Percentiles rank a stretch among this genome's conserved stretches.
Conservation (phyloP, 2,888 invertebrate genomes). For the Petrolisthes cinctipes region DNA sequence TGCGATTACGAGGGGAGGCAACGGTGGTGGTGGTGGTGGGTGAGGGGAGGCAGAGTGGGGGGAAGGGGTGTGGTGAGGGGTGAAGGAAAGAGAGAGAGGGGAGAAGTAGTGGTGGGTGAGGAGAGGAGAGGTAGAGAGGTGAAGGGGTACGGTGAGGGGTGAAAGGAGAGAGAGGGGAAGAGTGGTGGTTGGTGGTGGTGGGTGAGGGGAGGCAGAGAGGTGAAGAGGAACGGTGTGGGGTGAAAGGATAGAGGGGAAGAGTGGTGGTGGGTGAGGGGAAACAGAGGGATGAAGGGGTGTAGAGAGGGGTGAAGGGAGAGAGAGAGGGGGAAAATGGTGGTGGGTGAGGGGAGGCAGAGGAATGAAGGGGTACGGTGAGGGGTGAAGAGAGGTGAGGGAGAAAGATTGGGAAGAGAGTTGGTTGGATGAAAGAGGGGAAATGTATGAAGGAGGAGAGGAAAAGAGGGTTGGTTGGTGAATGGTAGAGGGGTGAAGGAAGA, state of each 20-base stretch:
- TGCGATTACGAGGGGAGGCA: slow-evolving; percentile 53
- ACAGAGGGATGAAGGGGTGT: neutral
- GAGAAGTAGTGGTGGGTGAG: neutral
- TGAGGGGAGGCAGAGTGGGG: neutral
- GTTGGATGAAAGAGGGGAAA: neutral
- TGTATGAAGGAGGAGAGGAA: neutral
- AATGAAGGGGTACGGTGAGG: neutral
- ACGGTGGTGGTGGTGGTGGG: slow-evolving; percentile 8
- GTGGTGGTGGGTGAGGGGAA: neutral
- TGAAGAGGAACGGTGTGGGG: neutral
- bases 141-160: neutral
- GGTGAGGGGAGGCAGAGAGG: neutral
- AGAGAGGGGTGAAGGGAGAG: neutral
- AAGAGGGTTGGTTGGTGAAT: neutral
- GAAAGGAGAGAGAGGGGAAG: neutral
- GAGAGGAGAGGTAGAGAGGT: neutral
- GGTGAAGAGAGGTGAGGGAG: neutral
- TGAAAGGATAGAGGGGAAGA: neutral
- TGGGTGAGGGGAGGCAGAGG: neutral
- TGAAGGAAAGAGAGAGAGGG: neutral
- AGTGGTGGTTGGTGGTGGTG: neutral
- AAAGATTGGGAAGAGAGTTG: neutral
- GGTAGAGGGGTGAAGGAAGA: neutral
- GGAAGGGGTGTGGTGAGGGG: neutral
- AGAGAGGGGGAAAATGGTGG: neutral